Percentiles rank a stretch among this genome's conserved stretches.
These are phyloP conservation scores for Enteromius thamalakanensis DNA, from an alignment of 2,797 vertebrate species.

Conservation along the genomic window DNA sequence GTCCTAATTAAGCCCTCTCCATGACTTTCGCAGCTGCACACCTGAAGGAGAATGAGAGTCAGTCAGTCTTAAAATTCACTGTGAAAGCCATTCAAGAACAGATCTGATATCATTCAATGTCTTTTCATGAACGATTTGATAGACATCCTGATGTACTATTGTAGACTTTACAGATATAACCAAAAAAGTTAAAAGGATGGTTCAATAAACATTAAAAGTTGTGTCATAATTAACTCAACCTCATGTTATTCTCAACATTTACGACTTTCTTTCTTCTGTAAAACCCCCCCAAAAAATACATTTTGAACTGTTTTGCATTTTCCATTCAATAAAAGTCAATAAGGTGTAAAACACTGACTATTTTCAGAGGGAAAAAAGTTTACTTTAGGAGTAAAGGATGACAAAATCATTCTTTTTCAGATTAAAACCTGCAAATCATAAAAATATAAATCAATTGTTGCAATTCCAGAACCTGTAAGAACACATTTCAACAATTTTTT, in stretches of 20 bases:
- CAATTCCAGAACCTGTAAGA: too few relatives aligned
- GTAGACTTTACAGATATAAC: background rate
- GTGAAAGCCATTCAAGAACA: constrained; percentile 7
- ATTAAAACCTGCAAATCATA: background rate
- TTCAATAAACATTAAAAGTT: background rate
- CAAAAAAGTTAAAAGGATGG: background rate
- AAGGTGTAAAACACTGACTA: background rate
- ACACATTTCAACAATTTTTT: background rate
- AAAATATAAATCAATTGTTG: background rate
- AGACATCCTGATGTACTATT: background rate
- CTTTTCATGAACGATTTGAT: background rate
- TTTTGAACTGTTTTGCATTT: background rate
- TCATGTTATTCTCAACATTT: background rate
- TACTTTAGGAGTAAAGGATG: background rate
- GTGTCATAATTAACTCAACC: background rate
- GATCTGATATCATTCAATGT: background rate
- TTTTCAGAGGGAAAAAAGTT: background rate
- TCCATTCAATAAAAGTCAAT: background rate
- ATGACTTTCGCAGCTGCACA: constrained; percentile 68
- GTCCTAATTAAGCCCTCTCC: constrained; percentile 72
- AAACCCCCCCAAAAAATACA: background rate
- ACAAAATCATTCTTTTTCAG: background rate
- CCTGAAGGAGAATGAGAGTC: constrained; percentile 69
- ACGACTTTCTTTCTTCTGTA: background rate
- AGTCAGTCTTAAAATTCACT: constrained; percentile 67